These are phyloP conservation scores for Nemurella pictetii DNA, from an alignment of 2,888 invertebrate species.

Conservation along the genomic window DNA sequence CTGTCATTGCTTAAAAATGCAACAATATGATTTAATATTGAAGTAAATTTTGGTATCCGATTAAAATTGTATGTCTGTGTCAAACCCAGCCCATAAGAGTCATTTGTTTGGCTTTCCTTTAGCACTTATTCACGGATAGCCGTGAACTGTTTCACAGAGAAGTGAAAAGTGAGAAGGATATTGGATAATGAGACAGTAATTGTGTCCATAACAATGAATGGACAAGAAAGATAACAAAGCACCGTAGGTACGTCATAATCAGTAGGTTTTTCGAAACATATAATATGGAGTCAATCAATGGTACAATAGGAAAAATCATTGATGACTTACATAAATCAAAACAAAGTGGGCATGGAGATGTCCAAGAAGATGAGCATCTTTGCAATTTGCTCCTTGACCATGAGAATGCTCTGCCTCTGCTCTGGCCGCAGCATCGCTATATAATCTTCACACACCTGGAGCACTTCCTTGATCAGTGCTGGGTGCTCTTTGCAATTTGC, in stretches of 20 bases:
- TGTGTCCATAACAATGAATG: no score
- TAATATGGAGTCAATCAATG: not conserved
- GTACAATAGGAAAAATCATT: not conserved
- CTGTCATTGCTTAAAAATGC: not conserved
- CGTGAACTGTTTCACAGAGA: no score
- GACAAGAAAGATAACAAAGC: no score
- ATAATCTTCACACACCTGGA: conserved; percentile 96
- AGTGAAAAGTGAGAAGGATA: no score
- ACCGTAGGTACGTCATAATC: no score
- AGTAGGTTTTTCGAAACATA: no score
- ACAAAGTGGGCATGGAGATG: not conserved
- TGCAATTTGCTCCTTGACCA: conserved; percentile 95
- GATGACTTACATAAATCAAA: not conserved
- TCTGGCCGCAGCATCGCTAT: conserved; percentile 94
- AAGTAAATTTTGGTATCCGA: no score
- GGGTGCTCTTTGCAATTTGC: conserved; percentile 60
- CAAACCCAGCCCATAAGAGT: no score
- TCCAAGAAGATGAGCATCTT: conserved; percentile 58
- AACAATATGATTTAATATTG: not conserved
- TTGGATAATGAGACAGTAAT: no score
- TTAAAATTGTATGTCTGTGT: not conserved
- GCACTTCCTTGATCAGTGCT: conserved; percentile 96
- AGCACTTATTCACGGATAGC: no score
- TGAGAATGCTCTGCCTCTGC: conserved; percentile 92
- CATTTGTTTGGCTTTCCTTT: no score